phyloP scores from a whole-genome alignment of 2,113 vertebrate genomes.

The Pampusana beccarii region DNA sequence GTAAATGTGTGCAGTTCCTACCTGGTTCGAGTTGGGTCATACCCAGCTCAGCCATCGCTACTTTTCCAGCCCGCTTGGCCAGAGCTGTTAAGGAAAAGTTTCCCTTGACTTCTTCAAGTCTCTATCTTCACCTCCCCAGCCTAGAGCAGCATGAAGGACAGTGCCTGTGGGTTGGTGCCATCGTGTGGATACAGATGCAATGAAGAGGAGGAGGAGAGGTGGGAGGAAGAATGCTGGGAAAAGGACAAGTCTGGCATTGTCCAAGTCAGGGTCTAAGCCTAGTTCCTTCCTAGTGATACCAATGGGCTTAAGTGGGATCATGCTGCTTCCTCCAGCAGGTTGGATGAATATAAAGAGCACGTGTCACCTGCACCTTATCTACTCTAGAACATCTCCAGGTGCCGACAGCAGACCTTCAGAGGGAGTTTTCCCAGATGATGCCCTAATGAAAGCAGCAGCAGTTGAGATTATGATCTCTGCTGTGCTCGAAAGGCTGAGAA shows the following conservation, averaged over 20 bases:
- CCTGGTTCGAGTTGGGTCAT: not conserved
- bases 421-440: not conserved
- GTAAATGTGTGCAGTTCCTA: not conserved
- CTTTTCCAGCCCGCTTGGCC: not conserved
- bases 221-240: not conserved
- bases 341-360: not conserved
- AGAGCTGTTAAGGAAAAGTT: not conserved
- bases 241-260: not conserved
- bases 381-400: not conserved
- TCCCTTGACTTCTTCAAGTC: too few species aligned
- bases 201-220: not conserved
- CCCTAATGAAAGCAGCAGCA: not conserved
- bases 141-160: not conserved
- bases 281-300: not conserved
- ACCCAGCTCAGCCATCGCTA: not conserved
- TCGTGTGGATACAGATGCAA: slow-evolving; percentile 22
- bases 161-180: slow-evolving; percentile 36
- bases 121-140: not conserved
- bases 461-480: not conserved
- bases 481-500: not conserved
- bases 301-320: not conserved
- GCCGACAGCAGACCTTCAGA: not conserved
- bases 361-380: not conserved
- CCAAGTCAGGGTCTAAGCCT: not conserved
- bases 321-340: not conserved